Percentiles rank a stretch among this genome's conserved stretches.
Evolutionary conservation across 2,888 invertebrate genomes (phyloP).

Genomic region (Megalurothrips usitatus): DNA sequence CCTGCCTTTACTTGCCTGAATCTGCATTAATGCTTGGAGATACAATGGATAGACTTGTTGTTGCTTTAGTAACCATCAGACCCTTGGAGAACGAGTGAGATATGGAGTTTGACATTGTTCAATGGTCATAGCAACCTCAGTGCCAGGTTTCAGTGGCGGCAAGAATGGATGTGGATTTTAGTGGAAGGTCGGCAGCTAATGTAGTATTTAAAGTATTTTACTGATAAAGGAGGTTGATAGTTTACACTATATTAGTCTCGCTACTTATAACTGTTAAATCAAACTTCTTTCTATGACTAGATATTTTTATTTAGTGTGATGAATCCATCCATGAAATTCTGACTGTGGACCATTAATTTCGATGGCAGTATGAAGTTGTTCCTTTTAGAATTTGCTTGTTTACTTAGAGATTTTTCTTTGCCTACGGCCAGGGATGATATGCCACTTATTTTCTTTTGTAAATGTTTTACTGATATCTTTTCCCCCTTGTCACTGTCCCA

Average conservation of each 20-base stretch:
- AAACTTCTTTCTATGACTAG: not conserved
- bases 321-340: slow-evolving; percentile 13
- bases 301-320: not conserved
- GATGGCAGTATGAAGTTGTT: not conserved
- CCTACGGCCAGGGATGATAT: not conserved
- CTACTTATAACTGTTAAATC: not conserved
- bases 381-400: not conserved
- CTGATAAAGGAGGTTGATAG: not conserved
- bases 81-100: no score
- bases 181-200: slow-evolving; percentile 7
- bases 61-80: not conserved
- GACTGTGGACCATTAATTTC: slow-evolving; percentile 19
- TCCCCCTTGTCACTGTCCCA: not conserved
- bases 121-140: not conserved
- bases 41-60: not conserved
- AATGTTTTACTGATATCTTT: slow-evolving; percentile 12
- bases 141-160: not conserved
- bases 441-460: slow-evolving; percentile 11
- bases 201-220: slow-evolving; percentile 23
- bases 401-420: not conserved
- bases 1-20: not conserved
- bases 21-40: not conserved
- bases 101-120: not conserved
- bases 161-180: no score
- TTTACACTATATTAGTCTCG: slow-evolving; percentile 9